Percentiles rank a stretch among this genome's conserved stretches.
Evolutionary conservation across 2,888 invertebrate species (phyloP).

Genomic region (Cyclophora albipunctata): DNA sequence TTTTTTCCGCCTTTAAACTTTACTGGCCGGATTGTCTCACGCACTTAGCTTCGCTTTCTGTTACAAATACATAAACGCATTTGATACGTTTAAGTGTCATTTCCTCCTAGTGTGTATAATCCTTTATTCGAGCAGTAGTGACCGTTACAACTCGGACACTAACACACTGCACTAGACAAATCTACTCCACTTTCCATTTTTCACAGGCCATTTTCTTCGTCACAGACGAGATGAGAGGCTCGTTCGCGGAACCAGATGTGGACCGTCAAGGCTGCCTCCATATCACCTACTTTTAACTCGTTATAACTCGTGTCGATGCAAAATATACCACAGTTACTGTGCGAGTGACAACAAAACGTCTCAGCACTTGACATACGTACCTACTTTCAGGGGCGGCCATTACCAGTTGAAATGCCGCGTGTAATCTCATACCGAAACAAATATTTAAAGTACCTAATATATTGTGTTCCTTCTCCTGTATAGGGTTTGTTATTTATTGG

Average conservation of each 20-base stretch:
- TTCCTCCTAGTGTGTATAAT: slow-evolving; percentile 35
- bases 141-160: slow-evolving; percentile 53
- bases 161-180: slow-evolving; percentile 64
- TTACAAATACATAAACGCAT: background rate
- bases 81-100: slow-evolving; percentile 28
- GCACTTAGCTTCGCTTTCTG: slow-evolving; percentile 28
- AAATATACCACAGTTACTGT: slow-evolving; percentile 26
- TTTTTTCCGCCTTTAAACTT: slow-evolving; percentile 42
- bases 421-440: slow-evolving; percentile 16
- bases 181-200: slow-evolving; percentile 73
- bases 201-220: slow-evolving; percentile 61
- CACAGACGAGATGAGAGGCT: slow-evolving; percentile 48
- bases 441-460: slow-evolving; percentile 4
- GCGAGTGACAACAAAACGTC: slow-evolving; percentile 26
- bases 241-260: slow-evolving; percentile 57
- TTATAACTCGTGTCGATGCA: slow-evolving; percentile 45
- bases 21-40: slow-evolving; percentile 39
- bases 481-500: slow-evolving; percentile 10
- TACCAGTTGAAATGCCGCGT: slow-evolving; percentile 22
- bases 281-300: slow-evolving; percentile 51
- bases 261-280: slow-evolving; percentile 44
- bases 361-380: slow-evolving; percentile 25
- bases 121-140: slow-evolving; percentile 41
- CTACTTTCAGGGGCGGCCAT: slow-evolving; percentile 23
- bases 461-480: background rate